These are phyloP conservation scores for Scaptomyza caliginosa DNA, from an alignment of 2,888 invertebrate genomes.

Conservation along the genomic window DNA sequence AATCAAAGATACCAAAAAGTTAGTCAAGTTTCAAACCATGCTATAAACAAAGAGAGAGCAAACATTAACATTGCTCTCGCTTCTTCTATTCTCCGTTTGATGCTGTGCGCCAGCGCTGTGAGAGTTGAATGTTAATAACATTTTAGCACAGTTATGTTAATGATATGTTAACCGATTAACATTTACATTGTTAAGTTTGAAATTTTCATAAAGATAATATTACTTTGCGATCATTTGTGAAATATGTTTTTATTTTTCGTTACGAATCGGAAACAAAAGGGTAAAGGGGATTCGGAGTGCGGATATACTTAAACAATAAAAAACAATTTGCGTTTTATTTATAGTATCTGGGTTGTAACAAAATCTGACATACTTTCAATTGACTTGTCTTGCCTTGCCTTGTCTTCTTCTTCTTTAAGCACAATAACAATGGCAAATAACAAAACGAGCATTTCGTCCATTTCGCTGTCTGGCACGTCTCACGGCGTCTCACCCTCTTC, in stretches of 20 bases:
- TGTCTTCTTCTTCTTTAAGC: conserved; percentile 47
- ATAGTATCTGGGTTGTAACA: conserved; percentile 31
- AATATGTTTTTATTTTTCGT: too few relatives aligned
- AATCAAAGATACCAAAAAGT: background rate
- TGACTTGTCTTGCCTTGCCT: conserved; percentile 9
- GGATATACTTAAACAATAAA: too few relatives aligned
- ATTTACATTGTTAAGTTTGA: background rate
- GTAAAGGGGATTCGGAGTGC: too few relatives aligned
- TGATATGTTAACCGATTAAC: conserved; percentile 13
- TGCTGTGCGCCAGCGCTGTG: conserved; percentile 29
- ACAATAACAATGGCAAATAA: conserved; percentile 8
- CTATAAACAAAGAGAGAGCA: conserved; percentile 26
- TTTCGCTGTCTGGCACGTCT: conserved; percentile 65
- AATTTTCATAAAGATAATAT: background rate
- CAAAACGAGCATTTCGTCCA: conserved; percentile 39
- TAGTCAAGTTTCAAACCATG: conserved; percentile 30
- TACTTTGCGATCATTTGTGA: conserved; percentile 7
- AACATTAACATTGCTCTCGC: background rate
- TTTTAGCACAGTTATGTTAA: conserved; percentile 38
- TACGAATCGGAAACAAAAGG: too few relatives aligned
- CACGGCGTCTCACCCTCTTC: background rate
- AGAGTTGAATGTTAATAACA: conserved; percentile 24
- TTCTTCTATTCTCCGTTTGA: background rate
- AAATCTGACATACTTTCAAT: conserved; percentile 1
- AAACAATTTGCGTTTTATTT: conserved; percentile 7